A percentile compares a stretch with the other conserved stretches of the same genome.
Conservation (phyloP, 2,113 vertebrate genomes). For the Nothobranchius furzeri region DNA sequence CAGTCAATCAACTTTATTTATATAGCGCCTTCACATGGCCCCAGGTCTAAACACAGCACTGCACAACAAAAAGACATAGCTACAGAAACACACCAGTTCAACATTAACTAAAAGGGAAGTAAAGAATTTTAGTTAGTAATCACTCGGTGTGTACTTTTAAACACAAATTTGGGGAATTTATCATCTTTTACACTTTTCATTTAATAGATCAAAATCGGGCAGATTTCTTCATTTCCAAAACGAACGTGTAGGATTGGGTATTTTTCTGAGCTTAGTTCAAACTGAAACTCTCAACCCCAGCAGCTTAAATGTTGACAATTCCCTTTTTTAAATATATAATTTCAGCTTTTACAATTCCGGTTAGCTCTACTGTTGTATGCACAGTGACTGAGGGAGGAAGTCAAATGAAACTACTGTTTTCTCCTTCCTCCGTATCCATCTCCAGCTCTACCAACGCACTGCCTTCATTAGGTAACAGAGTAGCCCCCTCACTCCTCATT, state of each 20-base stretch:
- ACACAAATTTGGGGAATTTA: too few species aligned
- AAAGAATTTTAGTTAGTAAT: too few species aligned
- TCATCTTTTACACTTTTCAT: too few species aligned
- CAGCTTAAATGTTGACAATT: background rate
- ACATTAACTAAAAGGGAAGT: too few species aligned
- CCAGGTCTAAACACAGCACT: too few species aligned
- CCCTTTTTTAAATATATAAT: background rate
- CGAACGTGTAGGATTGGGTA: background rate
- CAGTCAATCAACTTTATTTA: too few species aligned
- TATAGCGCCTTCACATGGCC: too few species aligned
- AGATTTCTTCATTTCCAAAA: background rate
- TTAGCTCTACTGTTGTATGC: constrained; percentile 2
- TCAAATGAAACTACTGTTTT: constrained; percentile 15
- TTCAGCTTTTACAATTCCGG: constrained; percentile 8
- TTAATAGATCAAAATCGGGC: too few species aligned
- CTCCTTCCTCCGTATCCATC: constrained; percentile 46
- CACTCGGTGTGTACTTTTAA: too few species aligned
- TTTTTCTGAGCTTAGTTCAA: background rate
- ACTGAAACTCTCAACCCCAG: background rate
- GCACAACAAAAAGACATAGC: too few species aligned
- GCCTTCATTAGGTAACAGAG: constrained; percentile 69
- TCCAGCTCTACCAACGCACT: constrained; percentile 56
- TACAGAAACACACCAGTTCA: too few species aligned
- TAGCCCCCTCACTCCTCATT: constrained; percentile 24
- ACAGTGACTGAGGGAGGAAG: background rate